Evolutionary conservation across 2,113 vertebrate species (phyloP).

Genomic region (Mystacornis crossleyi): DNA sequence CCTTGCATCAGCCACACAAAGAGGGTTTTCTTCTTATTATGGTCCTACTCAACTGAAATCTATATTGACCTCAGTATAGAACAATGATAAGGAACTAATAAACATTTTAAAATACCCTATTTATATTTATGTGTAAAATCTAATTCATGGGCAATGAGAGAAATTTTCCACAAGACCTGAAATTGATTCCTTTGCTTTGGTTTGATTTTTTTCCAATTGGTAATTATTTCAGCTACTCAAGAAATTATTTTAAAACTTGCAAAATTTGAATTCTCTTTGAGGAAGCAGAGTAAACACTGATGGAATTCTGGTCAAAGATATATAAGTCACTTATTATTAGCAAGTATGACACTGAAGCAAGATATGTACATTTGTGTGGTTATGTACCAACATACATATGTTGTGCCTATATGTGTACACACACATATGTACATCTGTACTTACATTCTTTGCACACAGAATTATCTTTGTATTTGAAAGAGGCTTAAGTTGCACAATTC

Average conservation of each 20-base stretch:
- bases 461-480: not conserved
- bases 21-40: not conserved
- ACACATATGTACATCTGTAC: accelerated
- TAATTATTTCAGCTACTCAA: not conserved
- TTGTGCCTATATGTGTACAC: not conserved
- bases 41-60: not conserved
- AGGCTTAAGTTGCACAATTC: not conserved
- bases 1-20: not conserved
- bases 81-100: not conserved
- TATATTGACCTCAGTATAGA: not conserved
- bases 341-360: not conserved
- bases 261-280: not conserved
- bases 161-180: accelerated
- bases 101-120: not conserved
- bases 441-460: not conserved
- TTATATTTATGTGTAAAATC: not conserved
- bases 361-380: not conserved
- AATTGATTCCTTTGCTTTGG: not conserved
- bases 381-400: not conserved
- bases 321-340: not conserved
- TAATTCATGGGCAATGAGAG: not conserved
- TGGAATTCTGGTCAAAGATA: not conserved
- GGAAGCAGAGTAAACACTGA: not conserved
- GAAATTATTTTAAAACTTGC: not conserved
- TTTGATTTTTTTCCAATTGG: not conserved